Conservation (phyloP, 2,113 vertebrate species). For the Saguinus midas region DNA sequence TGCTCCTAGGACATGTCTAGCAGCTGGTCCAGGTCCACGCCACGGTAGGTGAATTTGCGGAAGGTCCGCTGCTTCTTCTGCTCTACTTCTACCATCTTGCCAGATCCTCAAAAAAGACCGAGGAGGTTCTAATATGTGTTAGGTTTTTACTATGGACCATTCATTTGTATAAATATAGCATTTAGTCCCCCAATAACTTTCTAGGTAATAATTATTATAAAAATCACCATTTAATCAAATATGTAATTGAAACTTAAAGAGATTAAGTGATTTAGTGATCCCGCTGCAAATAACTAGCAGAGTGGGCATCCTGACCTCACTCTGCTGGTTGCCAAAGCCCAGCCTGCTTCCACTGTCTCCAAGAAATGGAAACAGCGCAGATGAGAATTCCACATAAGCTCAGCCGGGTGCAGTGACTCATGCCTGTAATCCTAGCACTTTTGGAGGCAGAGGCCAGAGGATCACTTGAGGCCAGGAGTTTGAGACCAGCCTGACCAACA, state of each 20-base stretch:
- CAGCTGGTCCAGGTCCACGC: too few species aligned
- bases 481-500: too few species aligned
- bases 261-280: neutral
- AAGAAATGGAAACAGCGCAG: neutral
- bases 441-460: too few species aligned
- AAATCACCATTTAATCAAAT: neutral
- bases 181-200: neutral
- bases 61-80: too few species aligned
- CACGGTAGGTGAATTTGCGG: too few species aligned
- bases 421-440: too few species aligned
- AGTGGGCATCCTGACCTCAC: neutral
- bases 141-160: neutral
- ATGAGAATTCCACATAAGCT: neutral
- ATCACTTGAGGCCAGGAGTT: too few species aligned
- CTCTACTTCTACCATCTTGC: too few species aligned
- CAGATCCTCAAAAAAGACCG: too few species aligned
- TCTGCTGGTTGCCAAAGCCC: neutral
- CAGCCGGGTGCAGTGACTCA: too few species aligned
- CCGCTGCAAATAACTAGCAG: neutral
- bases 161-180: neutral
- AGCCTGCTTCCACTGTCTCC: neutral
- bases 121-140: neutral
- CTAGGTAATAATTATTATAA: neutral
- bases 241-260: neutral
- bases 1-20: too few species aligned